These are phyloP conservation scores for Cataglyphis livida DNA, from an alignment of 2,888 invertebrate genomes.

Conservation along the genomic window DNA sequence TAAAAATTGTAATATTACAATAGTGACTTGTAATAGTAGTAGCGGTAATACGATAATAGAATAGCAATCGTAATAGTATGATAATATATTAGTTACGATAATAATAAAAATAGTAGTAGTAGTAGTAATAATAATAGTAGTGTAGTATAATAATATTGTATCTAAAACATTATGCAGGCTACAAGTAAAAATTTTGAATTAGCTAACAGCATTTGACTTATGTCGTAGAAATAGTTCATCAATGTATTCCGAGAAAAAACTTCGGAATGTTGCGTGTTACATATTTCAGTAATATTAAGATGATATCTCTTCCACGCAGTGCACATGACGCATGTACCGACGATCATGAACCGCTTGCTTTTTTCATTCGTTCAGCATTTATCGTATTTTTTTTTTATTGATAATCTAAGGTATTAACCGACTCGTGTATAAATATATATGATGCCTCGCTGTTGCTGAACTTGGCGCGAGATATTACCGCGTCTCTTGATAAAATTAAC, in stretches of 20 bases:
- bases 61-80: slow-evolving; percentile 65
- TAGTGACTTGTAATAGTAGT: slow-evolving; percentile 63
- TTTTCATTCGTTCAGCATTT: background rate
- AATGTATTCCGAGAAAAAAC: background rate
- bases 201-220: slow-evolving; percentile 15
- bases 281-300: slow-evolving; percentile 44
- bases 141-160: slow-evolving; percentile 25
- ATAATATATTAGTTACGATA: slow-evolving; percentile 62
- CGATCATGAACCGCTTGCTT: background rate
- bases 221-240: slow-evolving; percentile 13
- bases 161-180: slow-evolving; percentile 54
- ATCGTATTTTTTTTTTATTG: background rate
- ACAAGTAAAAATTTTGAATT: slow-evolving; percentile 53
- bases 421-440: too few species aligned
- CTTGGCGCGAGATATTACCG: too few species aligned
- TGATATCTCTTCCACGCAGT: background rate
- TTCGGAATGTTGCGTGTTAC: slow-evolving; percentile 2
- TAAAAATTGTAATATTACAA: slow-evolving; percentile 51
- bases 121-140: slow-evolving; percentile 55
- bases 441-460: too few species aligned
- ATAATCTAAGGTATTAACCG: too few species aligned
- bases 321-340: background rate
- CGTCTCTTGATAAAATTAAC: background rate
- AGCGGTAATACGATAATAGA: slow-evolving; percentile 67
- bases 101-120: slow-evolving; percentile 60